Conservation (phyloP, 2,797 vertebrate species). For the Rhynchotus rufescens region DNA sequence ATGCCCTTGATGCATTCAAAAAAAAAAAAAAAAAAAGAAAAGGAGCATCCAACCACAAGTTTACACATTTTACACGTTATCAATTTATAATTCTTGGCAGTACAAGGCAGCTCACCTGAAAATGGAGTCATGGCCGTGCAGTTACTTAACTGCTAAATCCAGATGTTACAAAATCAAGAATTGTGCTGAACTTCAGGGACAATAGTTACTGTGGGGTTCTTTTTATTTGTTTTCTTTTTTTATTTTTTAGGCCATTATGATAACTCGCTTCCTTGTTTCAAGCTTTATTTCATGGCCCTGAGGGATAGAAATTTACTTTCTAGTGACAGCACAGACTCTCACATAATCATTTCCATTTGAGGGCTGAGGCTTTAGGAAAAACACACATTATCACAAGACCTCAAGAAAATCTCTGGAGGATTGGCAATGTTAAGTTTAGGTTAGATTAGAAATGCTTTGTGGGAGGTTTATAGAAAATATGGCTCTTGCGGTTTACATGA, state of each 20-base stretch:
- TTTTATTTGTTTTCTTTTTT: background rate
- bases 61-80: background rate
- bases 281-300: background rate
- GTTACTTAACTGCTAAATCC: background rate
- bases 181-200: background rate
- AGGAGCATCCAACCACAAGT: background rate
- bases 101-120: background rate
- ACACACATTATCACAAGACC: background rate
- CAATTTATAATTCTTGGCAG: background rate
- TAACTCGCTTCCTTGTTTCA: background rate
- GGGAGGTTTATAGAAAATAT: constrained; percentile 15
- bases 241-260: background rate
- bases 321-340: constrained; percentile 26
- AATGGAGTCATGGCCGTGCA: fast-evolving
- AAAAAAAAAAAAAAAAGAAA: background rate
- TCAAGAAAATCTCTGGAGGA: background rate
- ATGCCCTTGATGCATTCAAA: background rate
- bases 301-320: background rate
- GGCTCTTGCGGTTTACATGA: background rate
- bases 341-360: background rate
- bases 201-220: background rate
- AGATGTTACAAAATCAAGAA: fast-evolving
- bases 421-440: background rate
- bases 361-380: constrained; percentile 18
- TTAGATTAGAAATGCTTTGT: constrained; percentile 9